Evolutionary conservation across 1,140 invertebrate species (phyloP).

Genomic region (Caligus rogercresseyi): DNA sequence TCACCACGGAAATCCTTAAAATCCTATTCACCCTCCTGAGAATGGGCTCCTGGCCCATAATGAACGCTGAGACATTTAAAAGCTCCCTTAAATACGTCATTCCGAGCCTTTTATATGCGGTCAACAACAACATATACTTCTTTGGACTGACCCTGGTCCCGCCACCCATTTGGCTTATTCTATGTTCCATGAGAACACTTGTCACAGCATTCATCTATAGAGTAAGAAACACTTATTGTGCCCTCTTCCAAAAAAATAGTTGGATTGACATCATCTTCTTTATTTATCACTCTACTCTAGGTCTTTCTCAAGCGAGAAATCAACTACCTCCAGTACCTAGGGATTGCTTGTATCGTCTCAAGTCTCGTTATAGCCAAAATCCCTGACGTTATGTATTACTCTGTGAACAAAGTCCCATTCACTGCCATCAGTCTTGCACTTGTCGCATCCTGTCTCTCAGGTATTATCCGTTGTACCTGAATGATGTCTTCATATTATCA

Average conservation of each 20-base stretch:
- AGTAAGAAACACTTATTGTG: background rate
- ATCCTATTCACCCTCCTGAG: slow-evolving; percentile 2
- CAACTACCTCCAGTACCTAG: background rate
- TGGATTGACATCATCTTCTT: slow-evolving; percentile 1
- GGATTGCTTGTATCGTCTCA: background rate
- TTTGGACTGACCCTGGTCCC: slow-evolving; percentile 14
- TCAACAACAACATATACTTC: slow-evolving; percentile 20
- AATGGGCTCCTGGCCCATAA: background rate
- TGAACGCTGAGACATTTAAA: slow-evolving; percentile 1
- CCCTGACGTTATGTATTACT: background rate
- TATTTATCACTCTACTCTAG: background rate
- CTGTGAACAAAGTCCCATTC: background rate
- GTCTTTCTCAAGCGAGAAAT: slow-evolving; percentile 8
- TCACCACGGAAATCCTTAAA: slow-evolving; percentile 12
- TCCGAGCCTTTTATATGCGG: slow-evolving; percentile 10
- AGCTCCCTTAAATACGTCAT: slow-evolving; percentile 7
- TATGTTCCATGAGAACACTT: slow-evolving; percentile 13
- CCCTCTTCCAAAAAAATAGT: background rate
- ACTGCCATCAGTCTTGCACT: slow-evolving; percentile 4
- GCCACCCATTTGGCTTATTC: slow-evolving; percentile 19
- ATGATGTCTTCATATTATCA: background rate
- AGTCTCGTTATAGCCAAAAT: slow-evolving; percentile 18
- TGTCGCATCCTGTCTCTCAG: slow-evolving; percentile 1
- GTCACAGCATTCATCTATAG: slow-evolving; percentile 17
- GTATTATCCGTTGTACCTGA: background rate